Percentiles rank a stretch among this genome's conserved stretches.
These are phyloP conservation scores for Peromyscus eremicus DNA, from an alignment of 2,797 vertebrate species.

Conservation along the genomic window DNA sequence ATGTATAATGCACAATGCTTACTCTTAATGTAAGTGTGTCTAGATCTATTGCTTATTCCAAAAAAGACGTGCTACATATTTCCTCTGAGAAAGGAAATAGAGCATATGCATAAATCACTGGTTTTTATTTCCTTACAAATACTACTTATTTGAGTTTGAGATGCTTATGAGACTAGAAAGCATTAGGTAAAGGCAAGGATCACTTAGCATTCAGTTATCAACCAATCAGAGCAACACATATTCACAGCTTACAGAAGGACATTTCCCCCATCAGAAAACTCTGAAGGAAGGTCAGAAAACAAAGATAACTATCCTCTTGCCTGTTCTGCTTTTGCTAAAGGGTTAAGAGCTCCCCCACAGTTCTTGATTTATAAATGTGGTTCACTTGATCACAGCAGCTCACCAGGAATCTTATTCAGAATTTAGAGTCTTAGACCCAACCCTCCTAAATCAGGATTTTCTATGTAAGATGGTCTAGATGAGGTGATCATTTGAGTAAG, in stretches of 20 bases:
- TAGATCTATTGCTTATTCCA: not conserved
- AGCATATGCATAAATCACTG: not conserved
- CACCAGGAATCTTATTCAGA: not conserved
- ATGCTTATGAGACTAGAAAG: not conserved
- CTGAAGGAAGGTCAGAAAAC: not conserved
- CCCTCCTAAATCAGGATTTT: not conserved
- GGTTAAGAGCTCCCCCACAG: not conserved
- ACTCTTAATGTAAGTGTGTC: not conserved
- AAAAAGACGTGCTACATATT: not conserved
- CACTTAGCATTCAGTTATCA: not conserved
- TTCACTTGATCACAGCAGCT: not conserved
- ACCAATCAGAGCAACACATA: too few relatives aligned
- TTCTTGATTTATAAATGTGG: not conserved
- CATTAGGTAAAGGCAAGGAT: not conserved
- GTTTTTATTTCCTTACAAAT: slow-evolving; percentile 37
- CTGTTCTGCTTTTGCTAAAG: not conserved
- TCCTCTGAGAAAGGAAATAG: not conserved
- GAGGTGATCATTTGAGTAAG: not conserved
- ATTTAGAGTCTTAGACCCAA: slow-evolving; percentile 24
- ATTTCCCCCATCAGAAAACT: not conserved
- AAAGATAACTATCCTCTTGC: not conserved
- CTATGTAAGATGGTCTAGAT: slow-evolving; percentile 15
- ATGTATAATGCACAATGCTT: not conserved
- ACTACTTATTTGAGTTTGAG: slow-evolving; percentile 17
- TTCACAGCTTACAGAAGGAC: too few relatives aligned